Percentiles rank a stretch among this genome's conserved stretches.
phyloP scores from a whole-genome alignment of 2,888 invertebrate species.

The Anodontia alba region DNA sequence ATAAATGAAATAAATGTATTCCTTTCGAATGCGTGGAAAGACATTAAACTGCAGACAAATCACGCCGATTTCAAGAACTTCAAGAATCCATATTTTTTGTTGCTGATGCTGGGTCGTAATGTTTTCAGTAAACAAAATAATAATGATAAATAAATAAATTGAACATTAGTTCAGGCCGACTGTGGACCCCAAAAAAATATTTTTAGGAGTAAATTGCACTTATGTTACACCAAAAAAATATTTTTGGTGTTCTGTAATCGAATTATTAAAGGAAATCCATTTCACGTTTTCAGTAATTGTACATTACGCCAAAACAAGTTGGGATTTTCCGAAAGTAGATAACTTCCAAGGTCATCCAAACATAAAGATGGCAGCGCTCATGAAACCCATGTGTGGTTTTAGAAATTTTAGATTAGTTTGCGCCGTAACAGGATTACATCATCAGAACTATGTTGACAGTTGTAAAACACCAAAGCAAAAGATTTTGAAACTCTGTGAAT shows the following conservation, averaged over 20 bases:
- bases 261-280: too few species aligned
- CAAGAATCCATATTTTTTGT: conserved; percentile 18
- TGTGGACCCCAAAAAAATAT: too few species aligned
- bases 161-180: too few species aligned
- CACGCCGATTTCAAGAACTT: too few species aligned
- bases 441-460: not conserved
- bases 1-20: too few species aligned
- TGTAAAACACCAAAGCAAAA: not conserved
- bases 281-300: not conserved
- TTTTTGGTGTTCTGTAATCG: too few species aligned
- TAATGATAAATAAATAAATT: not conserved
- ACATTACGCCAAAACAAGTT: not conserved
- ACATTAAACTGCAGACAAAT: too few species aligned
- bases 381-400: not conserved
- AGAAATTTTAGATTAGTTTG: not conserved
- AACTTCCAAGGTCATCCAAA: conserved; percentile 13
- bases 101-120: conserved; percentile 37
- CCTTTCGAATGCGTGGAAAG: too few species aligned
- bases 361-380: conserved; percentile 13
- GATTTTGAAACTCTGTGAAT: not conserved
- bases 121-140: not conserved
- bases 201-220: too few species aligned
- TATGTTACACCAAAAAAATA: too few species aligned
- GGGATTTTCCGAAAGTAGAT: not conserved
- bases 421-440: not conserved